Evolutionary conservation across 2,888 invertebrate species (phyloP).

Genomic region (Oxystoma pomonae): DNA sequence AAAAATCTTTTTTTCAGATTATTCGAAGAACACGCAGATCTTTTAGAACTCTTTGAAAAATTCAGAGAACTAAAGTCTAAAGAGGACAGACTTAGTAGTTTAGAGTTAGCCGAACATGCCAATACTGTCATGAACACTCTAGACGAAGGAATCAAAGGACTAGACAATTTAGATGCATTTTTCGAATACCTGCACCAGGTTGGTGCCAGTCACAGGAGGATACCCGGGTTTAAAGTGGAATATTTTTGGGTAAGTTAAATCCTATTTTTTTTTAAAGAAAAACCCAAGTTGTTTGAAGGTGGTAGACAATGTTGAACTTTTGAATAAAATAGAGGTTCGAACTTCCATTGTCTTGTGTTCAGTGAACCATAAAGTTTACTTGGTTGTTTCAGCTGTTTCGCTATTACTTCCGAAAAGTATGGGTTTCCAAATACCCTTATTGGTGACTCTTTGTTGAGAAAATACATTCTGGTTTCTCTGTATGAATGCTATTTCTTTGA

Average conservation of each 20-base stretch:
- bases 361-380: too few relatives aligned
- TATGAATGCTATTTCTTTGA: too few relatives aligned
- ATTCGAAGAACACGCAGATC: slow-evolving; percentile 80
- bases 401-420: too few relatives aligned
- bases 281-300: too few relatives aligned
- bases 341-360: too few relatives aligned
- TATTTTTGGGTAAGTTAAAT: slow-evolving; percentile 76
- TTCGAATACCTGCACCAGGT: slow-evolving; percentile 78
- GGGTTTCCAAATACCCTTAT: too few relatives aligned
- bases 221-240: slow-evolving; percentile 80
- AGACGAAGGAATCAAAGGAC: slow-evolving; percentile 82
- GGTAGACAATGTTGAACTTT: too few relatives aligned
- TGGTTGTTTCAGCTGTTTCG: too few relatives aligned
- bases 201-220: slow-evolving; percentile 76
- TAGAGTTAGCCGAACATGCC: slow-evolving; percentile 83
- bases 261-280: too few relatives aligned
- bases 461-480: too few relatives aligned
- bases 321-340: too few relatives aligned
- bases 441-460: too few relatives aligned
- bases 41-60: slow-evolving; percentile 75
- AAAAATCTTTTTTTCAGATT: slow-evolving; percentile 60
- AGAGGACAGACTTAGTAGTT: slow-evolving; percentile 75
- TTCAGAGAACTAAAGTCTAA: slow-evolving; percentile 74
- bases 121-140: slow-evolving; percentile 85
- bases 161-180: slow-evolving; percentile 83